A percentile compares a stretch with the other conserved stretches of the same genome.
These are phyloP conservation scores for Masticophis lateralis DNA, from an alignment of 2,797 vertebrate species.

Conservation along the genomic window DNA sequence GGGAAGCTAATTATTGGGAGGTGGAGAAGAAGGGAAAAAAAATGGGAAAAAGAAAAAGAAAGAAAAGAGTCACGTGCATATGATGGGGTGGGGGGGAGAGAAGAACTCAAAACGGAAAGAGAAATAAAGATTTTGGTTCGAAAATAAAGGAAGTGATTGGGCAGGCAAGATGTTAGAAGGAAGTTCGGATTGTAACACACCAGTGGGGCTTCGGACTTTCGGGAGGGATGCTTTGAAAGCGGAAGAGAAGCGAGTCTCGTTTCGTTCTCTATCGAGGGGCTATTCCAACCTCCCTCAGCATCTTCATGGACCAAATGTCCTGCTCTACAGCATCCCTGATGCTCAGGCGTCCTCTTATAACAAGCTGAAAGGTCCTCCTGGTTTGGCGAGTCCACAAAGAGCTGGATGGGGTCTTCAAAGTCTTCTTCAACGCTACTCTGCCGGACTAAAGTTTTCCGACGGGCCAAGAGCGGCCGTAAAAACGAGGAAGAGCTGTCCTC, in stretches of 20 bases:
- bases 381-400: slow-evolving; percentile 72
- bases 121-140: slow-evolving; percentile 29
- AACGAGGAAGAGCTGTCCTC: slow-evolving; percentile 76
- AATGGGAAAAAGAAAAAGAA: not conserved
- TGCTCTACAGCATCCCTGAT: slow-evolving; percentile 68
- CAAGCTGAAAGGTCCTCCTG: slow-evolving; percentile 66
- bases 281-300: slow-evolving; percentile 80
- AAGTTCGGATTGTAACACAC: slow-evolving; percentile 82
- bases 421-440: slow-evolving; percentile 93
- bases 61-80: slow-evolving; percentile 54
- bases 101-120: slow-evolving; percentile 22
- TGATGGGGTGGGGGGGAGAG: slow-evolving; percentile 37
- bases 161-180: slow-evolving; percentile 80
- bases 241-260: slow-evolving; percentile 75
- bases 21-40: not conserved
- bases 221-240: slow-evolving; percentile 78
- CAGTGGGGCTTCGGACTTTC: slow-evolving; percentile 81
- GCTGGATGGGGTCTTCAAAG: slow-evolving; percentile 73
- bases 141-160: slow-evolving; percentile 74
- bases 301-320: slow-evolving; percentile 70
- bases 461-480: slow-evolving; percentile 76
- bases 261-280: slow-evolving; percentile 71
- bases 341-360: slow-evolving; percentile 63
- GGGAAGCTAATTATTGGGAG: slow-evolving; percentile 59
- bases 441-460: slow-evolving; percentile 85